A percentile compares a stretch with the other conserved stretches of the same genome.
Evolutionary conservation across 1,140 invertebrate genomes (phyloP).

Genomic region (Tyrophagus putrescentiae): DNA sequence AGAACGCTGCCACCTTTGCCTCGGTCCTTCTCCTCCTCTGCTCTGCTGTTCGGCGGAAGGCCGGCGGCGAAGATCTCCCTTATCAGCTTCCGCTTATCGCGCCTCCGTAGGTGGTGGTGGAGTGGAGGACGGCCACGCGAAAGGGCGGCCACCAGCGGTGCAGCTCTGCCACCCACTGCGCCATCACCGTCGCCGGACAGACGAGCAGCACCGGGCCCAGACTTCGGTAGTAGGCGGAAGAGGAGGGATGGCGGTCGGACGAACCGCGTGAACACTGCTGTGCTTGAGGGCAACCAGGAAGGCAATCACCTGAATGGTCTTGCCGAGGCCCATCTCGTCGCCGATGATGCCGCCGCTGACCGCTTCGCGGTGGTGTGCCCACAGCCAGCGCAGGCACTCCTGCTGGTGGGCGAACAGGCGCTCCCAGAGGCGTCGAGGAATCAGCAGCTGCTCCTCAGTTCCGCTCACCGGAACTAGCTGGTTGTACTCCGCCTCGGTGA

Average conservation of each 20-base stretch:
- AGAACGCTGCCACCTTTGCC: constrained; percentile 40
- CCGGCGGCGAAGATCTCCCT: constrained; percentile 34
- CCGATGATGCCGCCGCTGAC: constrained; percentile 64
- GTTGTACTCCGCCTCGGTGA: constrained; percentile 15
- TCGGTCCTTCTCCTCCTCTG: too few species aligned
- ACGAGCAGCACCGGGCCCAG: constrained; percentile 73
- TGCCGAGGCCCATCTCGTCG: constrained; percentile 79
- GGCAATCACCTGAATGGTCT: constrained; percentile 69
- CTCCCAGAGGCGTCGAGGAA: constrained; percentile 59
- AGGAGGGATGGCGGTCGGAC: too few species aligned
- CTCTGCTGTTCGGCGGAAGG: too few species aligned
- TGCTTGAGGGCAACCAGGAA: constrained; percentile 56
- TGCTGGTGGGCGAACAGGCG: constrained; percentile 56
- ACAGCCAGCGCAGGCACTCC: constrained; percentile 70
- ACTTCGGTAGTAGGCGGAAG: constrained; percentile 47
- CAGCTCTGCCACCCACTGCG: constrained; percentile 91
- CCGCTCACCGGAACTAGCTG: too few species aligned
- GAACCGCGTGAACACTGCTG: constrained; percentile 40
- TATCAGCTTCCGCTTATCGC: constrained; percentile 36
- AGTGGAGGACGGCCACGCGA: constrained; percentile 67
- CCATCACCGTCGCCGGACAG: constrained; percentile 78
- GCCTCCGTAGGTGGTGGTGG: constrained; percentile 58
- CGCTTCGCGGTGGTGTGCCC: constrained; percentile 68
- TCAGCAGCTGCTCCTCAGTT: constrained; percentile 28
- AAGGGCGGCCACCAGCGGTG: constrained; percentile 80